Evolutionary conservation across 2,797 vertebrate species (phyloP), one percentile per base, ranked within the genome.

Genomic region (Lagorchestes hirsutus): DNA sequence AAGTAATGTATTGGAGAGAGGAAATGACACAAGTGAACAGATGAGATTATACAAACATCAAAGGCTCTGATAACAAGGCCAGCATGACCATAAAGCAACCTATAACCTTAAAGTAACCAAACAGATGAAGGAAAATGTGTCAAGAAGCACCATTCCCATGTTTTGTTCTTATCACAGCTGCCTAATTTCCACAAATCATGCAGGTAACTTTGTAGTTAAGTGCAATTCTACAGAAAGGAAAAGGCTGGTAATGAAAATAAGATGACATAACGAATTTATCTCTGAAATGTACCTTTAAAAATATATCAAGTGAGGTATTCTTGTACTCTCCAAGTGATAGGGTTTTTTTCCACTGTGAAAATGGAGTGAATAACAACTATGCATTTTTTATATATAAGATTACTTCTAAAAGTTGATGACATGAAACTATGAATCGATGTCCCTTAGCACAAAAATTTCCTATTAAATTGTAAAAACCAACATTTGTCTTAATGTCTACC

Each of bases 21-120:
- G 94, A 97, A 96, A 97, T 96, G 95, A 93, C 96, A 96, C 59
- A 94, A 62, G 92, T 93, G 50, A 91, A 92, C 95, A 95, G 96
- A 96, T 67, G 95, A 96, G 94, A 91, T 54, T 22, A 40, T 22
- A 59, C 87, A 27, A 92, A 95, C 95, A 97, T 96, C 96, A 96
- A 97, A 97, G 95, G 59, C 90, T 40, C 91, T 16, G 0, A 52
- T 57, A 50, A 12, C 22, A n/a, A 96, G 95, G 55, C 90, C 97
- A 93, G 93, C 40, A 56, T 13, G 92, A 90, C 93, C 94, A 59
- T 22, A 91, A 95, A 93, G 96, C 91, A 57, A 67, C 59, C 93
- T 82, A 91, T 13, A 90, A 11, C 90, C 96, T 93, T 92, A 91
- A 90, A 54, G 90, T 40, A 92, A 91, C 54, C 91, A 93, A 92